Conservation (phyloP, 2,113 vertebrate species). For the Notothenia rossii region DNA sequence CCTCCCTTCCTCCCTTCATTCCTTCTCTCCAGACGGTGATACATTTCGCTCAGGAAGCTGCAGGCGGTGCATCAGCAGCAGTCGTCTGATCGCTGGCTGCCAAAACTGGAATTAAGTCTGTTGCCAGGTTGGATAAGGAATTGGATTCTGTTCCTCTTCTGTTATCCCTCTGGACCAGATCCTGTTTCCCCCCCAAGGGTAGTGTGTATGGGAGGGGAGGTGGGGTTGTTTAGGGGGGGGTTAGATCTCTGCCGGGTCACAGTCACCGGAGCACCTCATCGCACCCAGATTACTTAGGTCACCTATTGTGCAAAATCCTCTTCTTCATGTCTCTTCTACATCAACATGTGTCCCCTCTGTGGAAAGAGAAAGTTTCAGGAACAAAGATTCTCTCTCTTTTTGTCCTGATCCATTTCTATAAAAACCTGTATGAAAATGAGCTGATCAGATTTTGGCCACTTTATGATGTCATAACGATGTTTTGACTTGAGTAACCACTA, state of each 20-base stretch:
- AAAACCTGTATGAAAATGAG: too few species aligned
- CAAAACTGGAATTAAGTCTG: slow-evolving; percentile 76
- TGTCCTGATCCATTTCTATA: too few species aligned
- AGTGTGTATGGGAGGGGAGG: slow-evolving; percentile 8
- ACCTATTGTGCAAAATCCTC: too few species aligned
- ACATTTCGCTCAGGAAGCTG: slow-evolving; percentile 27
- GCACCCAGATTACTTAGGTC: slow-evolving; percentile 11
- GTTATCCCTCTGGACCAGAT: slow-evolving; percentile 81
- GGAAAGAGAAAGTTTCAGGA: too few species aligned
- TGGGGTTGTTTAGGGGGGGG: slow-evolving; percentile 27
- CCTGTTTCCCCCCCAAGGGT: slow-evolving; percentile 47
- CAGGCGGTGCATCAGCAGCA: slow-evolving; percentile 46
- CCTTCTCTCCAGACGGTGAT: neutral
- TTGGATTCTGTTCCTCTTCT: slow-evolving; percentile 68
- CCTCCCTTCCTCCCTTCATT: neutral
- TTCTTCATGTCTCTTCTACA: too few species aligned
- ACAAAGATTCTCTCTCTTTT: too few species aligned
- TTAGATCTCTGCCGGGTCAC: slow-evolving; percentile 62
- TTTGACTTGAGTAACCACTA: too few species aligned
- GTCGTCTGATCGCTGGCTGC: slow-evolving; percentile 57
- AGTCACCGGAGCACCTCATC: slow-evolving; percentile 32
- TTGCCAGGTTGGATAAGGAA: slow-evolving; percentile 75
- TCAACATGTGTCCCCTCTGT: too few species aligned
- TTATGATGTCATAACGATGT: too few species aligned
- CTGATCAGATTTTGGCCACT: too few species aligned